phyloP scores from a whole-genome alignment of 30 jellyfish, hydroid and myxozoan genomes.

The Morbakka virulenta region DNA sequence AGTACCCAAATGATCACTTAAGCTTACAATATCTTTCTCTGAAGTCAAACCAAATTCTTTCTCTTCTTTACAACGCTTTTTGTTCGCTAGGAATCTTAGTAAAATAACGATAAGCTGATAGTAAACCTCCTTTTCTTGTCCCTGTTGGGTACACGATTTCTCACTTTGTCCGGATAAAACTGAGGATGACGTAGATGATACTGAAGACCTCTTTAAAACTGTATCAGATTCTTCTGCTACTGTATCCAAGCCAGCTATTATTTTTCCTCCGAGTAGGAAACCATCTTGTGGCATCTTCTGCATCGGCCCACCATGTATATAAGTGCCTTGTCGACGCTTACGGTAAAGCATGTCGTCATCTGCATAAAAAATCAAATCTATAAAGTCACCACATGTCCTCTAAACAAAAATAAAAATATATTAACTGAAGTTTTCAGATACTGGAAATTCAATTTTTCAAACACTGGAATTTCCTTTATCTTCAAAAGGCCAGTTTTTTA shows the following conservation, averaged over 20 bases:
- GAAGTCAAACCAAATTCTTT: not conserved
- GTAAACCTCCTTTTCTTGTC: not conserved
- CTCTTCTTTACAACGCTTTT: not conserved
- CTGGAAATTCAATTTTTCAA: no score
- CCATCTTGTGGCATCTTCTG: not conserved
- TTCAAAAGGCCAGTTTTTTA: no score
- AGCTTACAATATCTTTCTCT: not conserved
- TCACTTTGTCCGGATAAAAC: not conserved
- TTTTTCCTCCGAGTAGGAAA: not conserved
- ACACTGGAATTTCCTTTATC: no score
- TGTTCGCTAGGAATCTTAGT: not conserved
- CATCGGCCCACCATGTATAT: not conserved
- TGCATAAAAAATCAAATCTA: no score
- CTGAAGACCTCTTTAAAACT: not conserved
- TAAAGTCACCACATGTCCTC: no score
- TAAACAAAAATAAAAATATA: no score
- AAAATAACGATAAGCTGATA: not conserved
- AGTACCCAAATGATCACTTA: not conserved
- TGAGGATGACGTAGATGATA: not conserved
- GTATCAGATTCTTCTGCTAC: constrained; percentile 20
- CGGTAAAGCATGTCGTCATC: not conserved
- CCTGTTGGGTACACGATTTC: not conserved
- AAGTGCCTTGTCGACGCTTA: not conserved
- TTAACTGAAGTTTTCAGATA: no score
- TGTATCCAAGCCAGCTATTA: constrained; percentile 18